Conservation (phyloP, 2,113 vertebrate genomes). For the Agapornis roseicollis region DNA sequence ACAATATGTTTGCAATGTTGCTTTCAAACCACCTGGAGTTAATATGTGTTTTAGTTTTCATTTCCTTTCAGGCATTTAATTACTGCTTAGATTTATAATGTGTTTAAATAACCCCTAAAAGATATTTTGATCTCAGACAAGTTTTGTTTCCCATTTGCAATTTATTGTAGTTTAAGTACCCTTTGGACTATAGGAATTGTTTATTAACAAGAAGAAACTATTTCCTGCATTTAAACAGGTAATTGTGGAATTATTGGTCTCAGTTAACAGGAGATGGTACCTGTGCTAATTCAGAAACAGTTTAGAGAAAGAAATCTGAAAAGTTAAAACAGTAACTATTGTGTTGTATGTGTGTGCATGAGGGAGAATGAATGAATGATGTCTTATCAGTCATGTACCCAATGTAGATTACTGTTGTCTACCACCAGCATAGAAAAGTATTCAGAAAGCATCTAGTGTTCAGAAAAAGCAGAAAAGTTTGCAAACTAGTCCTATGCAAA, state of each 20-base stretch:
- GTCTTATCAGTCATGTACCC: neutral
- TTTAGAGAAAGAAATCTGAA: neutral
- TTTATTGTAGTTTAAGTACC: neutral
- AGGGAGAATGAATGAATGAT: neutral
- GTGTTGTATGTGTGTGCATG: neutral
- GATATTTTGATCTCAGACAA: neutral
- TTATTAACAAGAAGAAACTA: neutral
- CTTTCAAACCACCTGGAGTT: neutral
- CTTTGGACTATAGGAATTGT: neutral
- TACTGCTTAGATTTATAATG: neutral
- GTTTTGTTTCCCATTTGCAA: neutral
- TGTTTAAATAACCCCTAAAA: neutral
- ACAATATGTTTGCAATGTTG: accelerated
- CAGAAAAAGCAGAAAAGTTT: neutral
- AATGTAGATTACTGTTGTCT: neutral
- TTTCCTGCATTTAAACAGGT: neutral
- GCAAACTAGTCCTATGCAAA: neutral
- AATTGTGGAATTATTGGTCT: neutral
- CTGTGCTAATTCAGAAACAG: neutral
- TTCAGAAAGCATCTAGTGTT: neutral
- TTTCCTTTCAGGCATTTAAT: neutral
- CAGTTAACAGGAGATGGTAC: neutral
- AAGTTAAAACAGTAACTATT: neutral
- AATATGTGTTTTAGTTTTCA: neutral
- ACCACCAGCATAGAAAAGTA: neutral